A percentile compares a stretch with the other conserved stretches of the same genome.
Evolutionary conservation across 2,113 vertebrate genomes (phyloP).

Genomic region (Saccopteryx leptura): DNA sequence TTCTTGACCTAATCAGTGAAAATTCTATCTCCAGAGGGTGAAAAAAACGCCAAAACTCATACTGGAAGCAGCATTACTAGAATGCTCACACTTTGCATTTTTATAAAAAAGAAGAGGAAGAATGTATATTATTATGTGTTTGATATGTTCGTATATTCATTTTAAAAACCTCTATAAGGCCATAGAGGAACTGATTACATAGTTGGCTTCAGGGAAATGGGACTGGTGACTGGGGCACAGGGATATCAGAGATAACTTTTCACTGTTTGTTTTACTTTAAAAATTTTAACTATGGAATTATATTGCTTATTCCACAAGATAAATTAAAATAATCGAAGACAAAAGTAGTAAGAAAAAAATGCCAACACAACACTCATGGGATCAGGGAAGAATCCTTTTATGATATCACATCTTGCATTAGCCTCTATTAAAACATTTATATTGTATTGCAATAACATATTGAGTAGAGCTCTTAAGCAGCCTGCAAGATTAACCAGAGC

Average conservation of each 20-base stretch:
- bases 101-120: neutral
- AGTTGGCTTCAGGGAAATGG: neutral
- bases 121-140: neutral
- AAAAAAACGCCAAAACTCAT: slow-evolving; percentile 21
- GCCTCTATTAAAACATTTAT: slow-evolving; percentile 7
- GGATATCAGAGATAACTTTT: neutral
- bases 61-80: neutral
- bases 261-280: neutral
- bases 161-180: neutral
- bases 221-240: too few relatives aligned
- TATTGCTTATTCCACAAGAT: neutral
- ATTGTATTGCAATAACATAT: neutral
- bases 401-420: neutral
- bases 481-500: neutral
- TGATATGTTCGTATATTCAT: neutral
- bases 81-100: neutral
- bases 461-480: neutral
- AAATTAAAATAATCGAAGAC: slow-evolving; percentile 12
- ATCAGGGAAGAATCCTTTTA: neutral
- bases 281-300: slow-evolving; percentile 1
- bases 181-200: neutral
- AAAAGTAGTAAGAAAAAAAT: neutral
- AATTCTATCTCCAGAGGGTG: slow-evolving; percentile 12
- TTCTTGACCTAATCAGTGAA: slow-evolving; percentile 42
- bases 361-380: neutral